Percentiles rank a stretch among this genome's conserved stretches.
Evolutionary conservation across 2,888 invertebrate genomes (phyloP).

Genomic region (Carabus problematicus): DNA sequence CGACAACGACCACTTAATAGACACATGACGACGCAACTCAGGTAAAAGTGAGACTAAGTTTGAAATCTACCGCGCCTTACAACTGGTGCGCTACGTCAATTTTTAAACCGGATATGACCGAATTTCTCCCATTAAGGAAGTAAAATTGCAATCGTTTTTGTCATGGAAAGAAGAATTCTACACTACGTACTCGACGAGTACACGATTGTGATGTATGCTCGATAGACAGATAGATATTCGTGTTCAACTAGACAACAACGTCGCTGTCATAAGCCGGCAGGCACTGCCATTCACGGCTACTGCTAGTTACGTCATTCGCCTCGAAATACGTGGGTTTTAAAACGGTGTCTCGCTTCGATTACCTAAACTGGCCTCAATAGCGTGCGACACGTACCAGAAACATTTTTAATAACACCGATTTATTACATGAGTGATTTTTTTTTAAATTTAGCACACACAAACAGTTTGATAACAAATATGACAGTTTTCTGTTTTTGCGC

Average conservation of each 20-base stretch:
- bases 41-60: conserved; percentile 29
- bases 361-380: conserved; percentile 19
- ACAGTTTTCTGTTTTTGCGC: too few relatives aligned
- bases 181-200: background rate
- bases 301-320: conserved; percentile 25
- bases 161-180: too few relatives aligned
- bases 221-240: too few relatives aligned
- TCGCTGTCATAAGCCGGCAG: background rate
- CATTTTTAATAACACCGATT: background rate
- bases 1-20: conserved; percentile 18
- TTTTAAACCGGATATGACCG: conserved; percentile 32
- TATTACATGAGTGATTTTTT: too few relatives aligned
- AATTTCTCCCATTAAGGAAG: conserved; percentile 18
- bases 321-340: conserved; percentile 26
- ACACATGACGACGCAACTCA: background rate
- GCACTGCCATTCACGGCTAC: conserved; percentile 1
- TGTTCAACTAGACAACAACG: too few relatives aligned
- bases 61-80: background rate
- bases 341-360: conserved; percentile 16
- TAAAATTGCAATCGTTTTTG: too few relatives aligned
- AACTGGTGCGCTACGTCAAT: conserved; percentile 4
- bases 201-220: background rate
- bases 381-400: conserved; percentile 1
- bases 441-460: too few relatives aligned
- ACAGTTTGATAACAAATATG: too few relatives aligned